Conservation (phyloP, 2,797 vertebrate genomes). For the Catostomus latipinnis region DNA sequence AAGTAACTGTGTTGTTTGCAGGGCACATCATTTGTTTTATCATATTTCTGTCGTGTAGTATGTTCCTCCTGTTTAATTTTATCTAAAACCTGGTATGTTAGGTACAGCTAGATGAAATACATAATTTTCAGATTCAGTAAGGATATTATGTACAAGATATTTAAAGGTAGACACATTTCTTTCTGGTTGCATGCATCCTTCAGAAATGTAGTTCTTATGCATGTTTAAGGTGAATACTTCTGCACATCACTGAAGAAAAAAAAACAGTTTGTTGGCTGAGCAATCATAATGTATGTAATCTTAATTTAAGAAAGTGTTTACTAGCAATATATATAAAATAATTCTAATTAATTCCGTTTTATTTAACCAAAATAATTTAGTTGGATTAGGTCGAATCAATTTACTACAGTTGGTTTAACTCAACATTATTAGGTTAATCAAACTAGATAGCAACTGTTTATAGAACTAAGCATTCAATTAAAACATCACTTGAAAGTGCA, state of each 20-base stretch:
- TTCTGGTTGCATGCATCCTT: not conserved
- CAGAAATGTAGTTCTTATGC: not conserved
- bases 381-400: too few relatives aligned
- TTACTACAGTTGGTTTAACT: too few relatives aligned
- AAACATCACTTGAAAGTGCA: too few relatives aligned
- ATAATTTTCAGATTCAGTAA: not conserved
- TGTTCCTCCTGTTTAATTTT: slow-evolving; percentile 15
- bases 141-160: not conserved
- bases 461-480: too few relatives aligned
- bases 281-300: slow-evolving; percentile 80
- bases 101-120: slow-evolving; percentile 30
- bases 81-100: slow-evolving; percentile 41
- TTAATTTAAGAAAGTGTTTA: too few relatives aligned
- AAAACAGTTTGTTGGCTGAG: slow-evolving; percentile 69
- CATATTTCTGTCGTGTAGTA: slow-evolving; percentile 44
- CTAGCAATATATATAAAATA: too few relatives aligned
- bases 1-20: not conserved
- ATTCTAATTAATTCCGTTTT: too few relatives aligned
- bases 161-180: slow-evolving; percentile 31
- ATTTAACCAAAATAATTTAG: too few relatives aligned
- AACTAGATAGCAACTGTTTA: too few relatives aligned
- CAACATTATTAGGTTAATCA: too few relatives aligned
- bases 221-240: not conserved
- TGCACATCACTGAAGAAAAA: too few relatives aligned
- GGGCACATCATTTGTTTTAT: slow-evolving; percentile 45